Conservation (phyloP, 2,113 vertebrate genomes). For the Hippocampus mohnikei region DNA sequence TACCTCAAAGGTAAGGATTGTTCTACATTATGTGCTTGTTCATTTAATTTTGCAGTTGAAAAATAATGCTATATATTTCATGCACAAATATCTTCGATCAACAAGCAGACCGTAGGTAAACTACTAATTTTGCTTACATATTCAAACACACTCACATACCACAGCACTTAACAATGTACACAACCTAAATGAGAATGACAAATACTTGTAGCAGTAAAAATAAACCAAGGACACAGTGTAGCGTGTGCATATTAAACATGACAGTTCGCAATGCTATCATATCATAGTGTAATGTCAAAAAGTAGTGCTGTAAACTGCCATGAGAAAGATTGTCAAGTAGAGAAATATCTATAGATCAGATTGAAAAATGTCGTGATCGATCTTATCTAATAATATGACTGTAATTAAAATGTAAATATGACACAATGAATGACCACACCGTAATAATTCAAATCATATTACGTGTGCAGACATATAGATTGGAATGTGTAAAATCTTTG, state of each 20-base stretch:
- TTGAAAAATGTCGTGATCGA: neutral
- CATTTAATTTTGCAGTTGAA: neutral
- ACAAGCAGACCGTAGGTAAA: neutral
- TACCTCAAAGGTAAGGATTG: slow-evolving; percentile 41
- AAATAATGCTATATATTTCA: neutral
- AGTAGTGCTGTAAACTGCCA: neutral
- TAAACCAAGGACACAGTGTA: neutral
- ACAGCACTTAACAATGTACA: neutral
- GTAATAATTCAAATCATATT: neutral
- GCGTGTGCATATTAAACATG: neutral
- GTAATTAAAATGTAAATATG: neutral
- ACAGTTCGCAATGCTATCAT: neutral
- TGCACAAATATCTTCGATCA: neutral
- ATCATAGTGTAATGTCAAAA: neutral
- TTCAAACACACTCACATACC: neutral
- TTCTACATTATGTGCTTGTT: neutral
- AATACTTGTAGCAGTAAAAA: neutral
- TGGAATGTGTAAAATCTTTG: neutral
- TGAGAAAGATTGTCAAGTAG: neutral
- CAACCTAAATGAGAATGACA: neutral
- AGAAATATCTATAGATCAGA: neutral
- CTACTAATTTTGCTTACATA: neutral
- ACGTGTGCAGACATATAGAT: neutral
- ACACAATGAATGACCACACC: neutral
- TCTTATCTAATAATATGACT: neutral